Conservation (phyloP, 30 jellyfish, hydroid and myxozoan species). For the Chrysaora quinquecirrha region DNA sequence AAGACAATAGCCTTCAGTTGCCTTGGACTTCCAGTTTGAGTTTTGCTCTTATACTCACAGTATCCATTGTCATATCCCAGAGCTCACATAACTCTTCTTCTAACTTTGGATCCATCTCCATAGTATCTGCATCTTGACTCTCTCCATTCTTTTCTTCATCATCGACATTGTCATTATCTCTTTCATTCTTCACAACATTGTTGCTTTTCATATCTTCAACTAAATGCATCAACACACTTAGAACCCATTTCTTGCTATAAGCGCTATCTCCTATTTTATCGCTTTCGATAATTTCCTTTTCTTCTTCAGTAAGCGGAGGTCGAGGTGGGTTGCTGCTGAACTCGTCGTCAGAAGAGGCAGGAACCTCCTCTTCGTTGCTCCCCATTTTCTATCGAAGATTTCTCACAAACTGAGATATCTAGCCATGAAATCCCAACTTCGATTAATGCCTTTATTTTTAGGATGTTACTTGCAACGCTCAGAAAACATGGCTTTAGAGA, state of each 20-base stretch:
- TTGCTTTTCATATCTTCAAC: constrained; percentile 3
- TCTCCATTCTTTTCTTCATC: neutral
- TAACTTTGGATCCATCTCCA: constrained; percentile 8
- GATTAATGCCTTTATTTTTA: too few species aligned
- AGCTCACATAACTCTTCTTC: constrained; percentile 76
- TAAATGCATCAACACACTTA: constrained; percentile 52
- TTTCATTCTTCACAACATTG: neutral
- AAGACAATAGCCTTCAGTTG: too few species aligned
- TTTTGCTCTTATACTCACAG: constrained; percentile 50
- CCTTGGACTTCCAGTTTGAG: too few species aligned
- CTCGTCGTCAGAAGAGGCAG: too few species aligned
- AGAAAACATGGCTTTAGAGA: too few species aligned
- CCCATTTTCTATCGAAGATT: too few species aligned
- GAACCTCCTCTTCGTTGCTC: too few species aligned
- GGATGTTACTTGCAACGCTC: too few species aligned
- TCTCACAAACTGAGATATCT: too few species aligned
- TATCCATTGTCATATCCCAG: constrained; percentile 89
- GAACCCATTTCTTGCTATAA: constrained; percentile 81
- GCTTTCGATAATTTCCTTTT: constrained; percentile 56
- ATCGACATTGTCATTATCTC: neutral
- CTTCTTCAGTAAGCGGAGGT: constrained; percentile 84
- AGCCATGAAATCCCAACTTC: too few species aligned
- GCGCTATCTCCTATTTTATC: constrained; percentile 77
- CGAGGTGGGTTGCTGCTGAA: constrained; percentile 62
- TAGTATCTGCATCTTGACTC: neutral